phyloP scores from a whole-genome alignment of 2,113 vertebrate genomes.

The Scortum barcoo region DNA sequence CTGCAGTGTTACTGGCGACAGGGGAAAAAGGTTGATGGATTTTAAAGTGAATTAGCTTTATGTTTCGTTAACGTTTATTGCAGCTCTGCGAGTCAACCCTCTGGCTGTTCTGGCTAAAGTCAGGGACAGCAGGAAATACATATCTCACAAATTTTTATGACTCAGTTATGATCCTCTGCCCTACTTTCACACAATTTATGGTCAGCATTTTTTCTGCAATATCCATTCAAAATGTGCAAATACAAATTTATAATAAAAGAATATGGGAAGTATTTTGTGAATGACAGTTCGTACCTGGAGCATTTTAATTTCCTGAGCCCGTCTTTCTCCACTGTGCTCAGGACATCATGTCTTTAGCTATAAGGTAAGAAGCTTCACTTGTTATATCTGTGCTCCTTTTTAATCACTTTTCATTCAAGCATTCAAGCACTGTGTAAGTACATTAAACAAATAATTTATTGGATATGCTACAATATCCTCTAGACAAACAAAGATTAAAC shows the following conservation, averaged over 20 bases:
- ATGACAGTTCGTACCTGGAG: no score
- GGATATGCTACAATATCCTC: no score
- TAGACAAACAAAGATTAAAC: no score
- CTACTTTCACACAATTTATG: not conserved
- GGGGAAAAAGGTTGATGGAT: constrained; percentile 71
- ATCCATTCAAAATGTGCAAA: not conserved
- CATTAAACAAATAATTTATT: no score
- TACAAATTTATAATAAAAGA: no score
- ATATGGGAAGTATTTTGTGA: no score
- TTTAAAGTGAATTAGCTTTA: constrained; percentile 78
- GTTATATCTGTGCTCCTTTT: no score
- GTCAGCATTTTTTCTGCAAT: not conserved
- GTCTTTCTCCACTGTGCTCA: no score
- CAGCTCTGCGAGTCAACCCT: constrained; percentile 44
- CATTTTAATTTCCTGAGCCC: no score
- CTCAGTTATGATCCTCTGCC: constrained; percentile 14
- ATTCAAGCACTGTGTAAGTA: not conserved
- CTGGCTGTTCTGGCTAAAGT: constrained; percentile 48
- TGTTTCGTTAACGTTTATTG: constrained; percentile 68
- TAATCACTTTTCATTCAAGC: no score
- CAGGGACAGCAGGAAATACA: not conserved
- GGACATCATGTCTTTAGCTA: no score
- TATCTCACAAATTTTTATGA: not conserved
- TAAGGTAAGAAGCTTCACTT: no score
- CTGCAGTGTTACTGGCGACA: constrained; percentile 58